Evolutionary conservation across 2,113 vertebrate genomes (phyloP).

Genomic region (Dasyurus viverrinus): DNA sequence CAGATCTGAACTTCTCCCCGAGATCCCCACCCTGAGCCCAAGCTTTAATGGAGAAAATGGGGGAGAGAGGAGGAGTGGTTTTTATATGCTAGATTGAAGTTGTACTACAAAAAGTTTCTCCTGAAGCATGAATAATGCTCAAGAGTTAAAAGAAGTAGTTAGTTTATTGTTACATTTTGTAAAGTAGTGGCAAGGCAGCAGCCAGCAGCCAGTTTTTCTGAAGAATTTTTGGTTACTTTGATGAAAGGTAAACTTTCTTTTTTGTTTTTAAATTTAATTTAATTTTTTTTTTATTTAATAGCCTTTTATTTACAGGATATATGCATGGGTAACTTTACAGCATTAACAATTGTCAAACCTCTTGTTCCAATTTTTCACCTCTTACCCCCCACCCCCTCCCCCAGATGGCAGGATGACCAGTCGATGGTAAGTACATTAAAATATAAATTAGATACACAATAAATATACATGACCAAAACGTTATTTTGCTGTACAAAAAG

Average conservation of each 20-base stretch:
- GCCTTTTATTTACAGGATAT: too few relatives aligned
- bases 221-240: not conserved
- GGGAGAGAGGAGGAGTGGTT: not conserved
- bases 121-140: not conserved
- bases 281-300: too few relatives aligned
- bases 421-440: too few relatives aligned
- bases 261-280: too few relatives aligned
- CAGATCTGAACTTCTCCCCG: not conserved
- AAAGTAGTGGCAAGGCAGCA: not conserved
- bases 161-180: not conserved
- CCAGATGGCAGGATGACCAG: too few relatives aligned
- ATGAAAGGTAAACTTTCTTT: not conserved
- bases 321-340: too few relatives aligned
- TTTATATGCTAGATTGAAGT: not conserved
- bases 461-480: too few relatives aligned
- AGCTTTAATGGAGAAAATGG: not conserved
- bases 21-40: not conserved
- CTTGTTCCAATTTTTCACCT: too few relatives aligned
- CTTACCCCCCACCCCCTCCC: too few relatives aligned
- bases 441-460: too few relatives aligned
- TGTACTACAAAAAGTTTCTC: not conserved
- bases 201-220: not conserved
- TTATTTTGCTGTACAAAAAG: too few relatives aligned
- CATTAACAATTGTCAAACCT: too few relatives aligned
- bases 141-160: not conserved